These are phyloP conservation scores for Lapara coniferarum DNA, from an alignment of 2,888 invertebrate species.

Conservation along the genomic window DNA sequence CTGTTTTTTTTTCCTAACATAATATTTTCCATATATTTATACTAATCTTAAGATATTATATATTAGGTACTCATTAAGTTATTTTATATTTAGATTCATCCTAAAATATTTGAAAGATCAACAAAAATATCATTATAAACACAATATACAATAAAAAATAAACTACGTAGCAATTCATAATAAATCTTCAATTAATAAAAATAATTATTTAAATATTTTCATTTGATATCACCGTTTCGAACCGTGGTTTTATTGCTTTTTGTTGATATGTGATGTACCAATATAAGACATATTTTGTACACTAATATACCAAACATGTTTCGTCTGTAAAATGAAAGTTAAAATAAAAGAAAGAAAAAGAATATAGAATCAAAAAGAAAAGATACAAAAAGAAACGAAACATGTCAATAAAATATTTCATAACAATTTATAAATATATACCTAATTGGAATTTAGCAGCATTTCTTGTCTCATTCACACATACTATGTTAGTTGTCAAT, in stretches of 20 bases:
- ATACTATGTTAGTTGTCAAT: background rate
- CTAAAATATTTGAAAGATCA: slow-evolving; percentile 52
- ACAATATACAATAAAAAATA: slow-evolving; percentile 20
- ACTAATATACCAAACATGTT: background rate
- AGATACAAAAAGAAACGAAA: background rate
- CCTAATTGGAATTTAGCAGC: background rate
- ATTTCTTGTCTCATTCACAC: background rate
- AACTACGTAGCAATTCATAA: background rate
- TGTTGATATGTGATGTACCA: slow-evolving; percentile 14
- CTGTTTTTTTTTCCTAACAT: background rate
- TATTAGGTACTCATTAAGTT: slow-evolving; percentile 33
- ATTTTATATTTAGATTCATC: slow-evolving; percentile 39
- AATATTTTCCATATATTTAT: background rate
- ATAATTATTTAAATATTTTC: slow-evolving; percentile 4
- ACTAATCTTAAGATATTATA: slow-evolving; percentile 21
- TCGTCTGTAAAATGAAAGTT: background rate
- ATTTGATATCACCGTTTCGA: background rate
- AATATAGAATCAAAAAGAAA: background rate
- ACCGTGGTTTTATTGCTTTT: background rate
- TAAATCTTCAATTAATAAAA: background rate
- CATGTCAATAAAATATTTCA: slow-evolving; percentile 6
- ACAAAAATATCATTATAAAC: slow-evolving; percentile 42
- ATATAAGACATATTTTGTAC: slow-evolving; percentile 13
- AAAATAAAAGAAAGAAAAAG: background rate
- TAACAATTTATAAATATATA: background rate